These are phyloP conservation scores for Pantherophis vulpinus DNA, from an alignment of 2,797 vertebrate species.

Conservation along the genomic window DNA sequence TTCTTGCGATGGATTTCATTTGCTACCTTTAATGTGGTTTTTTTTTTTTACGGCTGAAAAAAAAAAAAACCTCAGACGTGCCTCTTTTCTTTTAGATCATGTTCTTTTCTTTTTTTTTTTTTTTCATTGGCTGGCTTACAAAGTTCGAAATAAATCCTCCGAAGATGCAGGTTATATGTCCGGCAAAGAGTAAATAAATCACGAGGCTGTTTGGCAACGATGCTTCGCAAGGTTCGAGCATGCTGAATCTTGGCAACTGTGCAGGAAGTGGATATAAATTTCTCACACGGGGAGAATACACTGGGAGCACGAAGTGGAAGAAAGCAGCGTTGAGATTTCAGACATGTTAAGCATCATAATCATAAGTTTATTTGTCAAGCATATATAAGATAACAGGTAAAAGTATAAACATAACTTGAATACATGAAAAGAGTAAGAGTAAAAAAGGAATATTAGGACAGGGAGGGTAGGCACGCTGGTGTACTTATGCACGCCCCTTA, in stretches of 20 bases:
- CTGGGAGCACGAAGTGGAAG: too few species aligned
- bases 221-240: slow-evolving; percentile 54
- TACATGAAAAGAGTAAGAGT: too few species aligned
- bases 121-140: neutral
- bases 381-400: too few species aligned
- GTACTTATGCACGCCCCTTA: too few species aligned
- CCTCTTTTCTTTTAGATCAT: neutral
- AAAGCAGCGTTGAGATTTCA: slow-evolving; percentile 70
- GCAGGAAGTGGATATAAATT: slow-evolving; percentile 61
- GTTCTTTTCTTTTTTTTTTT: neutral
- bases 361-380: too few species aligned
- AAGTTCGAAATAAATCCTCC: slow-evolving; percentile 35
- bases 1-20: neutral
- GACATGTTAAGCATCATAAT: slow-evolving; percentile 49
- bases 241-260: slow-evolving; percentile 50
- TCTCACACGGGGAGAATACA: slow-evolving; percentile 47
- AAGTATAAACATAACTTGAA: too few species aligned
- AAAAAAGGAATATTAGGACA: too few species aligned
- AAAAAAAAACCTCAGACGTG: accelerated
- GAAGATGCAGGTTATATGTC: slow-evolving; percentile 29
- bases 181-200: slow-evolving; percentile 54
- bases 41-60: neutral
- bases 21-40: neutral
- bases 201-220: slow-evolving; percentile 44
- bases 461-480: too few species aligned